A percentile compares a stretch with the other conserved stretches of the same genome.
Evolutionary conservation across 2,113 vertebrate species (phyloP).

Genomic region (Octodon degus): DNA sequence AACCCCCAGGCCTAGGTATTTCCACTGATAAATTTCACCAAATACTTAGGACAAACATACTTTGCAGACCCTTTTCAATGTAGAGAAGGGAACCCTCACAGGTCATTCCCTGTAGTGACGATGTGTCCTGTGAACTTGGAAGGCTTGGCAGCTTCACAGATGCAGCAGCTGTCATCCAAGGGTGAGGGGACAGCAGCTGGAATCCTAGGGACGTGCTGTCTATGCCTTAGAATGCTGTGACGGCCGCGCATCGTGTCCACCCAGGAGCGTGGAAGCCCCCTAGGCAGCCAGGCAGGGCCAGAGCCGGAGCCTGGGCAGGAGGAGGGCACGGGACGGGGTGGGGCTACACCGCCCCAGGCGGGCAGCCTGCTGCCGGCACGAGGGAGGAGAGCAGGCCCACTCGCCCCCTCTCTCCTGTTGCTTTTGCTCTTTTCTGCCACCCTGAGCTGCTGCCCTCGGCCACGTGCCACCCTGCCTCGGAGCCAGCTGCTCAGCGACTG

Average conservation of each 20-base stretch:
- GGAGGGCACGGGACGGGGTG: neutral
- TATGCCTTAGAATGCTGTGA: neutral
- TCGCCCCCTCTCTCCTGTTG: neutral
- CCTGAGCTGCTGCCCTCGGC: neutral
- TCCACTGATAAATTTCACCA: neutral
- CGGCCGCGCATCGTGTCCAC: no score
- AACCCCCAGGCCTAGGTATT: neutral
- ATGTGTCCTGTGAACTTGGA: neutral
- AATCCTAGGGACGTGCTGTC: no score
- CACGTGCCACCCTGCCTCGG: neutral
- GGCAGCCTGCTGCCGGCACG: neutral
- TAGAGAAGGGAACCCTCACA: neutral
- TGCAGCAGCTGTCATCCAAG: neutral
- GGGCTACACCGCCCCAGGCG: neutral
- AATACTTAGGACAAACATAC: neutral
- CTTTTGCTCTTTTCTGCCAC: neutral
- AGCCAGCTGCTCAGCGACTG: neutral
- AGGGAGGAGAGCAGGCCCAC: neutral
- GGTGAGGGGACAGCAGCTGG: neutral
- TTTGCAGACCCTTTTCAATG: neutral
- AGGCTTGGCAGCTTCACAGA: neutral
- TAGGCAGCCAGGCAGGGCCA: neutral
- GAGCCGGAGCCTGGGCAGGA: neutral
- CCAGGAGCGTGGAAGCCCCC: neutral
- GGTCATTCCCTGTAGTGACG: neutral